Evolutionary conservation across 2,113 vertebrate genomes (phyloP), one percentile per base, ranked within the genome.

Genomic region (Hemicordylus capensis): DNA sequence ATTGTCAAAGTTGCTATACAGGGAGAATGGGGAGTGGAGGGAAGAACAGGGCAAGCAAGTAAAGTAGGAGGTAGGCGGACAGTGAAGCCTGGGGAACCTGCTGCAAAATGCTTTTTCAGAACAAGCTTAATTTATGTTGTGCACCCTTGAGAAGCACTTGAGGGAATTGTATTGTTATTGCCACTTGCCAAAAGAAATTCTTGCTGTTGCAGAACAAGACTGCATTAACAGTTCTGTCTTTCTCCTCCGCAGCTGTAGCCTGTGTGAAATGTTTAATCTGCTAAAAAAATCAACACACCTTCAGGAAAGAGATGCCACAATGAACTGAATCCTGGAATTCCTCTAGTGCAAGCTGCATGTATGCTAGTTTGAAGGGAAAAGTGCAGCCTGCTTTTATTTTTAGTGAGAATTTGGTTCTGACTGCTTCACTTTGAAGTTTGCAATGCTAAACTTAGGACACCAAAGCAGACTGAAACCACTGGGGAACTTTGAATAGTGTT

Each of bases 341-440:
- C 67, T 93, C 75, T 59, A 89, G 48, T 67, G 88, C 92, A 88
- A 15, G 81, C 89, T 89, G 20, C 64, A 24, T 87, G 83, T 88
- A n/a, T 64, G 93, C 92, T 76, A 88, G 76, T 80, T 58, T 80
- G 48, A 92, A 84, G 82, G 86, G 75, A 87, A 88, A 34, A 11
- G 58, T 73, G 37, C 74, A 54, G 86, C 78, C 86, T 93, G 42
- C 86, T 37, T 56, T 76, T 76, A 87, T 81, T 89, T 39, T 81
- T 26, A 89, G 44, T 7, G 22, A 80, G 89, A 58, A 77, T 14
- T 17, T 91, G 88, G 72, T 85, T 84, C 1, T 91, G 85, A 31
- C 79, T 75, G 48, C 34, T 69, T 28, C 51, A 7, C 87, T 75
- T 90, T 93, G 56, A 92, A 94, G 6, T 76, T 94, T 89, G 19